phyloP scores from a whole-genome alignment of 2,113 vertebrate species.

The Ivindomyrus marchei region DNA sequence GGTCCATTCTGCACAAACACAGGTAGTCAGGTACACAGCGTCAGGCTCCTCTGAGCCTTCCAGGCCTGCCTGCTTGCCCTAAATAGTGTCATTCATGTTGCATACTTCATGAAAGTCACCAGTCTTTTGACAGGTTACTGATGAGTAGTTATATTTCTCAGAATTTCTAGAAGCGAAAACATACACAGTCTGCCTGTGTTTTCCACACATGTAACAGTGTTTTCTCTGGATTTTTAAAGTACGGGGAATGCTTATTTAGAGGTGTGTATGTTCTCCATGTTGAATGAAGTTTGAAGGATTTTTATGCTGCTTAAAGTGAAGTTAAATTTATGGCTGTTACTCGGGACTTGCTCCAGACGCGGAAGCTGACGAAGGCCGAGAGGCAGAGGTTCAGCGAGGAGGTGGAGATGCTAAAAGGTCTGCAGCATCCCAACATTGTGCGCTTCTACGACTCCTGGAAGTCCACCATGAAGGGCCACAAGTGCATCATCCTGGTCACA shows the following conservation, averaged over 20 bases:
- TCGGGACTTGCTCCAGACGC: constrained; percentile 59
- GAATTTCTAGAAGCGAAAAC: neutral
- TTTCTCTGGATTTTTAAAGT: neutral
- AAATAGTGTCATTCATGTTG: constrained; percentile 57
- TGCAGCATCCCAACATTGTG: constrained; percentile 97
- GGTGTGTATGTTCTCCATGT: neutral
- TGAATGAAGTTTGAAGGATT: neutral
- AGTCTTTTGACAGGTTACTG: constrained; percentile 36
- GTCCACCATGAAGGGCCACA: constrained; percentile 81
- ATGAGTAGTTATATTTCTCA: neutral
- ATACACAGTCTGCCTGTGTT: neutral
- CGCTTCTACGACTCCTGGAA: constrained; percentile 98
- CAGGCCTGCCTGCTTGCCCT: constrained; percentile 37
- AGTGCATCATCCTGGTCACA: constrained; percentile 90
- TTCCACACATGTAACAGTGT: neutral
- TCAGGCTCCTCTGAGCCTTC: neutral
- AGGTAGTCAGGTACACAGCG: neutral
- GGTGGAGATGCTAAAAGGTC: constrained; percentile 94
- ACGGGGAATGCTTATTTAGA: neutral
- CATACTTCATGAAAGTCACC: constrained; percentile 55
- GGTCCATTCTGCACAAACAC: neutral
- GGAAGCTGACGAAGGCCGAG: constrained; percentile 86
- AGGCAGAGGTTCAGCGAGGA: constrained; percentile 94
- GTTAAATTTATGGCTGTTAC: neutral
- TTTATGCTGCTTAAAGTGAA: neutral